Evolutionary conservation across 2,888 invertebrate genomes (phyloP).

Genomic region (Lasioglossum pauxillum): DNA sequence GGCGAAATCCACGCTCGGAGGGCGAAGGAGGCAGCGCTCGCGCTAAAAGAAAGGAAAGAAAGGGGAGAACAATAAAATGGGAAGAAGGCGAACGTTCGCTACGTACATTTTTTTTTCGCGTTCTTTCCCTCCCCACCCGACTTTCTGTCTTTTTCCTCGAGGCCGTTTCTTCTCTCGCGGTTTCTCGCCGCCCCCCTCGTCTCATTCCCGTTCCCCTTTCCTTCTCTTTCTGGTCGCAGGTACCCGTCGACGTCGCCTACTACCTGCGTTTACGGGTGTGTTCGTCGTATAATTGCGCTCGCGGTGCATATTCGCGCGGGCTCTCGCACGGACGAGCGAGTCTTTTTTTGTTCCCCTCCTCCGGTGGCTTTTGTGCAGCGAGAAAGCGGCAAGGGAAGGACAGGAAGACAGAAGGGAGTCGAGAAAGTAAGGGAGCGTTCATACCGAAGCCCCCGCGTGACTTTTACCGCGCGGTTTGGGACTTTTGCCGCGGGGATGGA

Average conservation of each 20-base stretch:
- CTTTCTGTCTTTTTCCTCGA: neutral
- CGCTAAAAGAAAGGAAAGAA: constrained; percentile 34
- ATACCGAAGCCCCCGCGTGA: too few relatives aligned
- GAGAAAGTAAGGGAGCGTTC: too few relatives aligned
- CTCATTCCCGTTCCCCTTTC: neutral
- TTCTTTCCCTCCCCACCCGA: neutral
- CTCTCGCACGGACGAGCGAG: constrained; percentile 70
- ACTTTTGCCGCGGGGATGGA: too few relatives aligned
- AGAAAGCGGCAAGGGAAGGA: constrained; percentile 67
- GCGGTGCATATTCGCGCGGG: constrained; percentile 68
- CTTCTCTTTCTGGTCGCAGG: neutral
- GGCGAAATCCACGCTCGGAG: constrained; percentile 24
- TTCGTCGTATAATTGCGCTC: constrained; percentile 70
- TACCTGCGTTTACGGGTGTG: constrained; percentile 61
- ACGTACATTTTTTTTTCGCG: constrained; percentile 21
- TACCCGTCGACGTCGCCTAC: constrained; percentile 39
- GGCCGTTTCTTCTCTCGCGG: constrained; percentile 1
- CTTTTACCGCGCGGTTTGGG: too few relatives aligned
- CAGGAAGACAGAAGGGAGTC: constrained; percentile 76
- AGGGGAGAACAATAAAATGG: constrained; percentile 48
- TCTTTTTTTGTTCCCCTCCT: constrained; percentile 61
- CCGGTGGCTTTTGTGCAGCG: constrained; percentile 65
- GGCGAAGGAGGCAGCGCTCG: constrained; percentile 17
- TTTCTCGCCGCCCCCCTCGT: neutral
- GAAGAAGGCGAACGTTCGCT: constrained; percentile 48